phyloP scores from a whole-genome alignment of 1,140 invertebrate genomes.

The Trichogramma pretiosum region DNA sequence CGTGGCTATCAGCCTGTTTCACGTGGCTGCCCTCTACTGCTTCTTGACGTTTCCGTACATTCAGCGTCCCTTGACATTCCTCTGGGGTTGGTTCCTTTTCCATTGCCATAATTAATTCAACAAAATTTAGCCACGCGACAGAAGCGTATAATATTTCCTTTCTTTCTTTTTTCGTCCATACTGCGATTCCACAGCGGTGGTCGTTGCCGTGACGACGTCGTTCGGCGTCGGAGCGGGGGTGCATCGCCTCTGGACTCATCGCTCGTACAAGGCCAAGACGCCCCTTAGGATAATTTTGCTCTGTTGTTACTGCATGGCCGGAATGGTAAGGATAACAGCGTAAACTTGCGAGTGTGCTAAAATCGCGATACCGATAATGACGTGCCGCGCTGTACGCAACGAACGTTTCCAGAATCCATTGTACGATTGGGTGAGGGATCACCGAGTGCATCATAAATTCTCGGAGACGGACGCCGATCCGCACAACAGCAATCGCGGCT shows the following conservation, averaged over 20 bases:
- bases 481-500: slow-evolving; percentile 15
- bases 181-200: too few species aligned
- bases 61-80: background rate
- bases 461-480: slow-evolving; percentile 18
- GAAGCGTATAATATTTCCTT: too few species aligned
- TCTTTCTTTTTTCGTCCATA: too few species aligned
- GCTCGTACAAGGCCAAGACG: slow-evolving; percentile 15
- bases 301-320: slow-evolving; percentile 9
- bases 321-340: too few species aligned
- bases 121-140: too few species aligned
- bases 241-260: slow-evolving; percentile 18
- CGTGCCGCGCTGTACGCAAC: too few species aligned
- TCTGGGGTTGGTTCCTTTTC: slow-evolving; percentile 7
- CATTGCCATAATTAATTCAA: too few species aligned
- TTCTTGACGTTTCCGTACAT: slow-evolving; percentile 14
- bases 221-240: slow-evolving; percentile 18
- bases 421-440: slow-evolving; percentile 17
- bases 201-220: slow-evolving; percentile 3
- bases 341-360: too few species aligned
- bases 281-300: slow-evolving; percentile 16
- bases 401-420: slow-evolving; percentile 14
- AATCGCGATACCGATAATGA: too few species aligned
- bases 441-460: slow-evolving; percentile 18
- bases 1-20: slow-evolving; percentile 7
- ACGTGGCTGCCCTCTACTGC: slow-evolving; percentile 5